These are phyloP conservation scores for Drosophila paranaensis DNA, from an alignment of 2,888 invertebrate species.

Conservation along the genomic window DNA sequence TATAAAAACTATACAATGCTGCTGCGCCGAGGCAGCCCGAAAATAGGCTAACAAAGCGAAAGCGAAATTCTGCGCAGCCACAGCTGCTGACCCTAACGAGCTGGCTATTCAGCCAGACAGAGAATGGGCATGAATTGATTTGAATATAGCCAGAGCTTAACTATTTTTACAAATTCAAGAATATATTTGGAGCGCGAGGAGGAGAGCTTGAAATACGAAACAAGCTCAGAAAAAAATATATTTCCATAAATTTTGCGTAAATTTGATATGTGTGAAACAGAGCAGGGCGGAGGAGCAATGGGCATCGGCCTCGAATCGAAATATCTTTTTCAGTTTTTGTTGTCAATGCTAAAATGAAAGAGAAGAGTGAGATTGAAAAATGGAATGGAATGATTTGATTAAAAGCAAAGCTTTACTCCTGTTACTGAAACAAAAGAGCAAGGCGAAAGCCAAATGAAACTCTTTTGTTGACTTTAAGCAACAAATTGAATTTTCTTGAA, in stretches of 20 bases:
- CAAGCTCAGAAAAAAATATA: neutral
- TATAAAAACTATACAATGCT: constrained; percentile 12
- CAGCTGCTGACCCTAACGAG: constrained; percentile 36
- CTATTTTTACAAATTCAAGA: constrained; percentile 5
- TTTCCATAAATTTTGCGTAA: constrained; percentile 4
- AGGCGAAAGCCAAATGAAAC: neutral
- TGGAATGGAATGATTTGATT: constrained; percentile 1
- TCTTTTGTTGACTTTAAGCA: neutral
- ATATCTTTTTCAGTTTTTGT: neutral
- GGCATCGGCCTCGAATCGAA: too few relatives aligned
- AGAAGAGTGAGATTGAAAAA: neutral
- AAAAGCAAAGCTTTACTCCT: neutral
- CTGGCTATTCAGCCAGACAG: neutral
- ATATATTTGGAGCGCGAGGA: constrained; percentile 2
- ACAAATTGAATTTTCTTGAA: neutral
- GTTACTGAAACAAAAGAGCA: neutral
- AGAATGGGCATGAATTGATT: constrained; percentile 6
- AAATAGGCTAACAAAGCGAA: constrained; percentile 49
- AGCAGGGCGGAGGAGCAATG: neutral
- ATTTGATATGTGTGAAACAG: neutral
- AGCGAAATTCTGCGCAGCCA: constrained; percentile 14
- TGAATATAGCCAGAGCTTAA: neutral
- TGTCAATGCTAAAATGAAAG: neutral
- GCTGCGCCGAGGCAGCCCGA: constrained; percentile 20
- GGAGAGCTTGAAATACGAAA: neutral